These are phyloP conservation scores for Dasypus novemcinctus DNA, from an alignment of 2,113 vertebrate genomes.

Conservation along the genomic window DNA sequence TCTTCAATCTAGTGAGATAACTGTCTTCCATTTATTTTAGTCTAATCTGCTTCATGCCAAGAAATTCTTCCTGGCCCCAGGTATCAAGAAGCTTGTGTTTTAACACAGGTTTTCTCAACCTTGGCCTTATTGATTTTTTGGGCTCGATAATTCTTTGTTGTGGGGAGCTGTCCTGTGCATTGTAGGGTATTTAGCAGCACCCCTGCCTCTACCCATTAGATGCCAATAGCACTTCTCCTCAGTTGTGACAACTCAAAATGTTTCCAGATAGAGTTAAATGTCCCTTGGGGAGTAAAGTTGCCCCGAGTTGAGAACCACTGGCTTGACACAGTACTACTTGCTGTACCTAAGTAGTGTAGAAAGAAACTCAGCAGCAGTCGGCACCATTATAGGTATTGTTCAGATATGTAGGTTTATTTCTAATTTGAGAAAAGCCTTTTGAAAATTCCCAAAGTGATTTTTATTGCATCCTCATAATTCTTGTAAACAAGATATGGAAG, in stretches of 20 bases:
- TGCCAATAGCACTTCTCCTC: no score
- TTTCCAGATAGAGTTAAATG: neutral
- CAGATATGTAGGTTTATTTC: neutral
- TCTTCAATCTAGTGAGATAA: neutral
- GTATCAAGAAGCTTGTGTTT: neutral
- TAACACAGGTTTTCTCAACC: neutral
- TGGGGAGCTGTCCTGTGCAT: no score
- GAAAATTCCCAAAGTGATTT: neutral
- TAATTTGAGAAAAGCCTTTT: conserved; percentile 4
- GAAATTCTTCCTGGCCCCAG: neutral
- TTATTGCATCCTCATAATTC: neutral
- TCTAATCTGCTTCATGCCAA: neutral
- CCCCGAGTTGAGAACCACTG: neutral
- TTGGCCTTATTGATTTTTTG: neutral
- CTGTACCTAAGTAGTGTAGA: neutral
- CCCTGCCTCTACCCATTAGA: neutral
- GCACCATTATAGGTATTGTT: neutral
- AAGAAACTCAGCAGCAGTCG: neutral
- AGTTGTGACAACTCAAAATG: neutral
- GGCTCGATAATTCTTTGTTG: neutral
- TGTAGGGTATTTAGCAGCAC: no score
- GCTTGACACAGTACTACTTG: neutral
- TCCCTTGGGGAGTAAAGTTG: neutral
- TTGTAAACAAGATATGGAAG: neutral
- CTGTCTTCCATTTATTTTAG: neutral